Percentiles rank a stretch among this genome's conserved stretches.
Conservation (phyloP, 2,113 vertebrate genomes). For the Bujurquina vittata region DNA sequence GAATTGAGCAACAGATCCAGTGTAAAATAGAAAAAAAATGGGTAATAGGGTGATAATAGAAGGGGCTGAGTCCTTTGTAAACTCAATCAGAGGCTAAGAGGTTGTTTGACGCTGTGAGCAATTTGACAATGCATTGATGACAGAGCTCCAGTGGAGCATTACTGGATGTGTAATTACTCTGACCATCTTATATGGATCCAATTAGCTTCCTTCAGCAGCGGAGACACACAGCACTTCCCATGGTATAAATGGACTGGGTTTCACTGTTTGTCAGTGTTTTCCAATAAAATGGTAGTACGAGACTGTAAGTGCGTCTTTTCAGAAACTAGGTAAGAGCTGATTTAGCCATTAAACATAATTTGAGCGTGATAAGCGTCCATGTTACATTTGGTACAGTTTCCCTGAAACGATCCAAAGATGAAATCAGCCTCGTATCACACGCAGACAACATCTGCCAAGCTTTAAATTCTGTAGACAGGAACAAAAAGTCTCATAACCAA, state of each 20-base stretch:
- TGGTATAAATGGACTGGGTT: conserved; percentile 14
- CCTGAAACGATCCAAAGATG: conserved; percentile 1
- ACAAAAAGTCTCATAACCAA: neutral
- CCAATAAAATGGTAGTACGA: neutral
- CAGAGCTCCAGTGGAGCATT: conserved; percentile 54
- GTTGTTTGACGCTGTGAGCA: conserved; percentile 57
- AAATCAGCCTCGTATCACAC: neutral
- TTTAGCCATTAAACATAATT: neutral
- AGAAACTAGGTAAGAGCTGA: neutral
- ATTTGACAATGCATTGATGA: conserved; percentile 55
- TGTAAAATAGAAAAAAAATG: conserved; percentile 22
- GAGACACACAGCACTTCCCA: neutral
- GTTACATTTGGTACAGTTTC: neutral
- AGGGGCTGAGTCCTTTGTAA: conserved; percentile 31
- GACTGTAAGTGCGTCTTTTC: neutral
- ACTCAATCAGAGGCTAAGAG: conserved; percentile 69
- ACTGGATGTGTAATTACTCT: conserved; percentile 67
- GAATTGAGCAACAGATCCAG: conserved; percentile 21
- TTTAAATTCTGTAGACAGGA: neutral
- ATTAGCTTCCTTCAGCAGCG: conserved; percentile 43
- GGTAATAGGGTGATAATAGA: conserved; percentile 53
- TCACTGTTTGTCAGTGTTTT: conserved; percentile 1
- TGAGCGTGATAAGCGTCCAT: neutral
- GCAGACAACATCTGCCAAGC: neutral
- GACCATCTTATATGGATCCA: conserved; percentile 55